Evolutionary conservation across 2,113 vertebrate species (phyloP).

Genomic region (Antennarius striatus): DNA sequence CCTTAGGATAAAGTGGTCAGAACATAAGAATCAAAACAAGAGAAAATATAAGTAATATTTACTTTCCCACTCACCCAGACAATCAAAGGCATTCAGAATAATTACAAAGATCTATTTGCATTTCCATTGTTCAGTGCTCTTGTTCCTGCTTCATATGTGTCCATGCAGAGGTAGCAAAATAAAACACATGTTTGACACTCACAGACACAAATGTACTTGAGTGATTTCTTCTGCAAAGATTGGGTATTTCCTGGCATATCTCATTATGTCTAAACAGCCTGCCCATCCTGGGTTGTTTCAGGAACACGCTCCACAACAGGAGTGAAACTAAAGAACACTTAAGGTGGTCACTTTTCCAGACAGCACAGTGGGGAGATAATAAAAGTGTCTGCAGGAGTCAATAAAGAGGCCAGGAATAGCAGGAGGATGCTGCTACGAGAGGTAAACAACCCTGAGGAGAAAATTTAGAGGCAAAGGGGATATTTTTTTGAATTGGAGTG

Average conservation of each 20-base stretch:
- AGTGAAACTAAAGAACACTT: constrained; percentile 58
- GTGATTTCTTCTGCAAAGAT: constrained; percentile 19
- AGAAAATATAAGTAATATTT: too few relatives aligned
- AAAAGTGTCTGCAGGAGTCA: constrained; percentile 47
- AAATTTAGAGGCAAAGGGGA: neutral
- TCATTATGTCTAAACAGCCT: constrained; percentile 5
- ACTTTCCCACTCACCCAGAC: too few relatives aligned
- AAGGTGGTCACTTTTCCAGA: constrained; percentile 53
- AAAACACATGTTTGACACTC: too few relatives aligned
- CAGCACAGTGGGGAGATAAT: constrained; percentile 55
- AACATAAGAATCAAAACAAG: too few relatives aligned
- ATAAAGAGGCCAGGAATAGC: constrained; percentile 55
- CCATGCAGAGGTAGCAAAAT: too few relatives aligned
- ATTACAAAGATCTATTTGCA: too few relatives aligned
- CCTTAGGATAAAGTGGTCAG: too few relatives aligned
- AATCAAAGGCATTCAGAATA: too few relatives aligned
- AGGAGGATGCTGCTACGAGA: constrained; percentile 33
- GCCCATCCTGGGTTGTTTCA: constrained; percentile 25
- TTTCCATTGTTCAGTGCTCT: neutral
- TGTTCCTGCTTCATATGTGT: too few relatives aligned
- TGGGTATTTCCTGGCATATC: neutral
- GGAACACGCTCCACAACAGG: constrained; percentile 46
- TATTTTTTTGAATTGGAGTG: neutral
- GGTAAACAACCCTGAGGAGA: constrained; percentile 49
- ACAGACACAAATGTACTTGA: constrained; percentile 16